phyloP scores from a whole-genome alignment of 2,113 vertebrate genomes.

The Hippoglossus stenolepis region DNA sequence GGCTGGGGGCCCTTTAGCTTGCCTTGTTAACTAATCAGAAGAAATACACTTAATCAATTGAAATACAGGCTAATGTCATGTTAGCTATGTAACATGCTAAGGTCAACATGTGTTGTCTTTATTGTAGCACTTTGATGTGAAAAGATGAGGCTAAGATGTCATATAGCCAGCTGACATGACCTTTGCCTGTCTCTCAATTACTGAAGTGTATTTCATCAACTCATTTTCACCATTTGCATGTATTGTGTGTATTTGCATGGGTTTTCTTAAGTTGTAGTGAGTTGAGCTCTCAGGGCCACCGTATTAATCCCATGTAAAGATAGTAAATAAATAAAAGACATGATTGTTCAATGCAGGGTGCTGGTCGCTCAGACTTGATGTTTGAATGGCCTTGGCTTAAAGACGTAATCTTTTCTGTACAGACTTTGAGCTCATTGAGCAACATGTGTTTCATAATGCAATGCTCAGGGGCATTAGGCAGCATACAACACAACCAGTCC shows the following conservation, averaged over 20 bases:
- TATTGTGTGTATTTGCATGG: neutral
- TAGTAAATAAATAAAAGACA: neutral
- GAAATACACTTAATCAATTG: too few relatives aligned
- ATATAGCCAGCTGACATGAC: too few relatives aligned
- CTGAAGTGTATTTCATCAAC: too few relatives aligned
- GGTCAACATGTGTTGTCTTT: too few relatives aligned
- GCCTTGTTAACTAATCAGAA: too few relatives aligned
- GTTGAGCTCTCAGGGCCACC: neutral
- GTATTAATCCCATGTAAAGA: slow-evolving; percentile 11
- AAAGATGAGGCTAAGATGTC: too few relatives aligned
- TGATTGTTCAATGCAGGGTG: slow-evolving; percentile 34
- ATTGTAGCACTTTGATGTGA: too few relatives aligned
- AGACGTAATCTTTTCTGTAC: slow-evolving; percentile 70
- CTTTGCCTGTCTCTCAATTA: too few relatives aligned
- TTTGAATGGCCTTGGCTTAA: slow-evolving; percentile 62
- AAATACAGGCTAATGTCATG: too few relatives aligned
- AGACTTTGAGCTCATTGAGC: slow-evolving; percentile 73
- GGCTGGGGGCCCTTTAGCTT: too few relatives aligned
- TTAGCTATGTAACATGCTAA: too few relatives aligned
- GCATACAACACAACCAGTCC: slow-evolving; percentile 55
- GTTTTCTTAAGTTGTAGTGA: neutral
- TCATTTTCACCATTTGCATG: neutral
- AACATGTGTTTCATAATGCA: slow-evolving; percentile 75
- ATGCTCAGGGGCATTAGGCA: slow-evolving; percentile 57
- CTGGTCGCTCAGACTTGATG: slow-evolving; percentile 41